phyloP scores from a whole-genome alignment of 2,888 invertebrate species.

The Hypomecis atomaria region DNA sequence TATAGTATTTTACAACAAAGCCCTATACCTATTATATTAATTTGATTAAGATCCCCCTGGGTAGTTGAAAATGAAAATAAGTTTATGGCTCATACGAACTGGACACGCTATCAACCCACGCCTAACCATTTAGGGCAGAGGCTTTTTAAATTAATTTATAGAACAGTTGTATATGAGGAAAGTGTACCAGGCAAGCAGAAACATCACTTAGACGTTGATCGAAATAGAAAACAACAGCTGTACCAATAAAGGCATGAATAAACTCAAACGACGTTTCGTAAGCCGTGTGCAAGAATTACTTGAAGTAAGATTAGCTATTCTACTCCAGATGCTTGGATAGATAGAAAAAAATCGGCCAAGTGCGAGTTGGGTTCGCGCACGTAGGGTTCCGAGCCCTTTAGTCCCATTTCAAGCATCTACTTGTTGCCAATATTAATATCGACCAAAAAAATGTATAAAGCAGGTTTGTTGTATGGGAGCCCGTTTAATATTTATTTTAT shows the following conservation, averaged over 20 bases:
- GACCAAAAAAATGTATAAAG: too few species aligned
- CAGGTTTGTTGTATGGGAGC: too few species aligned
- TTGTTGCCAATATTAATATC: too few species aligned
- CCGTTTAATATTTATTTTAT: too few species aligned
- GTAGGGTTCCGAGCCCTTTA: too few species aligned
- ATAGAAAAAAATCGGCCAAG: too few species aligned
- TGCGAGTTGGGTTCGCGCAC: too few species aligned
- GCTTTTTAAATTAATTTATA: slow-evolving; percentile 21
- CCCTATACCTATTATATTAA: not conserved
- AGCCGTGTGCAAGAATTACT: not conserved
- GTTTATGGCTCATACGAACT: slow-evolving; percentile 12
- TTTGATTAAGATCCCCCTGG: slow-evolving; percentile 6
- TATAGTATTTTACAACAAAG: not conserved
- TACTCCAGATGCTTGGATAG: not conserved
- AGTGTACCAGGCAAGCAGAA: slow-evolving; percentile 1
- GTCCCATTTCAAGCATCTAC: too few species aligned
- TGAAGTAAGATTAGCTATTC: not conserved
- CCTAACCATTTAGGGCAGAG: slow-evolving; percentile 7
- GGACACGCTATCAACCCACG: slow-evolving; percentile 28
- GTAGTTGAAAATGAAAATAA: not conserved
- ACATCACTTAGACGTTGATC: not conserved
- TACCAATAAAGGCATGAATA: slow-evolving; percentile 9
- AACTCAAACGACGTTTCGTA: slow-evolving; percentile 1
- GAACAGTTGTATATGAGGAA: not conserved
- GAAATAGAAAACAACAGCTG: slow-evolving; percentile 10